These are phyloP conservation scores for Salvelinus namaycush DNA, from an alignment of 2,113 vertebrate species.

Conservation along the genomic window DNA sequence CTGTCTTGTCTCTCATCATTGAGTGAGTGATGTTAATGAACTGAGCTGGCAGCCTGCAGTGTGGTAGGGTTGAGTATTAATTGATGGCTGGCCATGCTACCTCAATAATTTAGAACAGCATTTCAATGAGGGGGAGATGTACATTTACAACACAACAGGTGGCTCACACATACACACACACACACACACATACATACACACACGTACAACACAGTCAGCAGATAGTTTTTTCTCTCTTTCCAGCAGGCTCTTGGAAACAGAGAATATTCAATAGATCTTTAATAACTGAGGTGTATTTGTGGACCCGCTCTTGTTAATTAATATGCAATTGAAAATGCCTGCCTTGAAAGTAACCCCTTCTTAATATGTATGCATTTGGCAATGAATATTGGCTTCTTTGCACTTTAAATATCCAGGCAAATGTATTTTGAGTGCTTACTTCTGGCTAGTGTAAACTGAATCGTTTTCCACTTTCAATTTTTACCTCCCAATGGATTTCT, in stretches of 20 bases:
- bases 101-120: slow-evolving; percentile 21
- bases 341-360: not conserved
- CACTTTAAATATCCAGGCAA: too few species aligned
- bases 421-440: too few species aligned
- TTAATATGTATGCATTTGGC: not conserved
- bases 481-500: too few species aligned
- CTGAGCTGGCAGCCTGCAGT: slow-evolving; percentile 9
- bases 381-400: too few species aligned
- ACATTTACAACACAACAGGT: not conserved
- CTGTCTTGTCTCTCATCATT: slow-evolving; percentile 1
- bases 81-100: slow-evolving; percentile 8
- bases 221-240: too few species aligned
- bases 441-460: too few species aligned
- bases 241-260: slow-evolving; percentile 4
- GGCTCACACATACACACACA: too few species aligned
- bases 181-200: too few species aligned
- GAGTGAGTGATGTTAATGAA: slow-evolving; percentile 26
- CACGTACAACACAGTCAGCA: too few species aligned
- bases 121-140: not conserved
- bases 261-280: not conserved
- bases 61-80: slow-evolving; percentile 11
- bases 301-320: slow-evolving; percentile 2
- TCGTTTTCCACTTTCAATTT: too few species aligned
- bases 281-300: not conserved
- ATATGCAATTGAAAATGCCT: slow-evolving; percentile 4